Base-by-base conservation (phyloP, 2,888 invertebrate species). In the Agrilus biguttatus region DNA sequence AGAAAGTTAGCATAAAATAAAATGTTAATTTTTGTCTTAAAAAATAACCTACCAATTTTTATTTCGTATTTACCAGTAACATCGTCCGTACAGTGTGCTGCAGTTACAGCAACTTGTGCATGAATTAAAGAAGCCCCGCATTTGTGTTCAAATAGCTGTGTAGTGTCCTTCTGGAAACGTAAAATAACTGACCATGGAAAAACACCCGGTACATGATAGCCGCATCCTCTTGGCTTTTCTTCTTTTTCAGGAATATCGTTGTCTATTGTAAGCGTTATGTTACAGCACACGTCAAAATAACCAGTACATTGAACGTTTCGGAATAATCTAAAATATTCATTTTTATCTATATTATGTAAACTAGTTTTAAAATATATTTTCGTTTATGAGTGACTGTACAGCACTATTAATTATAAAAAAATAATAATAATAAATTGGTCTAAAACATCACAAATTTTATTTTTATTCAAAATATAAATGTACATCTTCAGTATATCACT, bases 131-230 rank as follows among this genome's bases (percentile, higher is more conserved):
- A 75, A 0, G 83, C 86, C 0, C 85, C 85, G 17, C 84, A 84
- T 8, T 80, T 71, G 61, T 83, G 86, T 8, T 74, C 62, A 47
- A 65, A 65, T 0, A 63, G 55, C 0, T 62, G 62, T 6, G 70
- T 67, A 1, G 72, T 63, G 0, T 59, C 55, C 45, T 72, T 71
- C 45, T 72, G 68, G 45, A 69, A 67, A 48, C 80, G 61, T 28
- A 83, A 66, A 0, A 81, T 83, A 0, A 79, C 75, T 78, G 83
- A 80, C 84, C 84, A 85, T 0, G 83, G 81, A 58, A 81, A 83
- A 59, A 83, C 83, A 0, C 75, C 83, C 47, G 77, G 83, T 51
- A 81, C 75, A 0, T 73, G 71, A 55, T 83, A 83, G 28, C 74
- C 74, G 53, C 86, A 86, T 5, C 77, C 75, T 1, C 42, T 49